Evolutionary conservation across 2,888 invertebrate genomes (phyloP).

Genomic region (Pedicia rivosa): DNA sequence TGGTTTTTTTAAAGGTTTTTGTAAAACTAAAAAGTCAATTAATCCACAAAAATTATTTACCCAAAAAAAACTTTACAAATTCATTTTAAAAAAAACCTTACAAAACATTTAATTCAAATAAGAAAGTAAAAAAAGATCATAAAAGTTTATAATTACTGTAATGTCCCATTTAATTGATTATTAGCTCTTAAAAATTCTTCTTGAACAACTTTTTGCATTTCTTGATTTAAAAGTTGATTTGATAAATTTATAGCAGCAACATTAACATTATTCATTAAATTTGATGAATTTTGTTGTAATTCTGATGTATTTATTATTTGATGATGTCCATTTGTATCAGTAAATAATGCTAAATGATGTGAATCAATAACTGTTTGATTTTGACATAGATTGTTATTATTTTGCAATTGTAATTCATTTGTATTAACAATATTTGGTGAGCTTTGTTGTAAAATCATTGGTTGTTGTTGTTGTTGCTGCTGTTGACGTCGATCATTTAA

Average conservation of each 20-base stretch:
- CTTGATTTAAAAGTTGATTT: neutral
- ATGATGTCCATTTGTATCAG: constrained; percentile 3
- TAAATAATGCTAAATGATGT: constrained; percentile 11
- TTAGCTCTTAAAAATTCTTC: too few relatives aligned
- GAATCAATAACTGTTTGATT: neutral
- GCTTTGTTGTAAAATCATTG: constrained; percentile 12
- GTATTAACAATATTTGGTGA: constrained; percentile 5
- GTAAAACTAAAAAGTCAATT: too few relatives aligned
- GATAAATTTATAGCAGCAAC: neutral
- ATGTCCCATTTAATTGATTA: too few relatives aligned
- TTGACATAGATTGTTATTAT: neutral
- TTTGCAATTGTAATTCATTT: neutral
- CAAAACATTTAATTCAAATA: too few relatives aligned
- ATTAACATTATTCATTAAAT: neutral
- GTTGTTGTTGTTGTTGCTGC: constrained; percentile 11
- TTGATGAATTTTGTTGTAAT: neutral
- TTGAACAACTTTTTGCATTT: too few relatives aligned
- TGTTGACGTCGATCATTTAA: too few relatives aligned
- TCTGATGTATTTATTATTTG: neutral
- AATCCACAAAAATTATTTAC: too few relatives aligned
- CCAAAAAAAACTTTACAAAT: too few relatives aligned
- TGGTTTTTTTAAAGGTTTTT: too few relatives aligned
- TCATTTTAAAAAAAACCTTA: too few relatives aligned
- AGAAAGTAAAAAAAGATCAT: too few relatives aligned
- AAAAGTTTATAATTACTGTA: too few relatives aligned